Conservation (phyloP, 1,140 invertebrate species). For the Cephus cinctus region DNA sequence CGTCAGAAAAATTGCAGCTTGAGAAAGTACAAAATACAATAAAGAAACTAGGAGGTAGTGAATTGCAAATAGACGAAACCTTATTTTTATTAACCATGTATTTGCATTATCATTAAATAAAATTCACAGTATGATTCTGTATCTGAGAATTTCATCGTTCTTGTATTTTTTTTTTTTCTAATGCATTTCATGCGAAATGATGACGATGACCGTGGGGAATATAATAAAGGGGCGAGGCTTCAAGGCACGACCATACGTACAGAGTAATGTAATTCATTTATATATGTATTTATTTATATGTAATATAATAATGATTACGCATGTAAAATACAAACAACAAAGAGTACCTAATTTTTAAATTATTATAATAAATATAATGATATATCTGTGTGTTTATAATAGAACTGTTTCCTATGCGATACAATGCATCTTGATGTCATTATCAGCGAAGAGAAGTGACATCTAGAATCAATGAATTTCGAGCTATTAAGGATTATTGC, state of each 20-base stretch:
- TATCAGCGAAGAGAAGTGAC: constrained; percentile 44
- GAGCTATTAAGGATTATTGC: too few relatives aligned
- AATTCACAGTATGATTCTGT: too few relatives aligned
- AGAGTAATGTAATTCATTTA: constrained; percentile 44
- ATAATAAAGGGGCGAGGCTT: too few relatives aligned
- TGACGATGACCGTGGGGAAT: too few relatives aligned
- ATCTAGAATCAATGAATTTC: constrained; percentile 36
- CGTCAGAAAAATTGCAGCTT: constrained; percentile 69
- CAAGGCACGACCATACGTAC: too few relatives aligned
- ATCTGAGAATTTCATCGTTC: too few relatives aligned
- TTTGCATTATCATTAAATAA: constrained; percentile 49
- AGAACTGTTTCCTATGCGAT: constrained; percentile 49
- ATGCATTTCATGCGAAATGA: too few relatives aligned
- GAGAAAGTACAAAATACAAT: constrained; percentile 66
- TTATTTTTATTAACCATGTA: constrained; percentile 71
- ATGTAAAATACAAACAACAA: constrained; percentile 58
- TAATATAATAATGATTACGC: constrained; percentile 55
- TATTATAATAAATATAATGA: constrained; percentile 57
- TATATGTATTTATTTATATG: constrained; percentile 52
- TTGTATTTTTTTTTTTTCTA: too few relatives aligned
- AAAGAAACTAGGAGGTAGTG: constrained; percentile 66
- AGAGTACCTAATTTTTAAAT: constrained; percentile 55
- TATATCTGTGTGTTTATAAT: constrained; percentile 52
- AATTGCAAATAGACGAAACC: constrained; percentile 71
- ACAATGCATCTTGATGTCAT: constrained; percentile 48